Conservation (phyloP, 2,888 invertebrate species). For the Zootermopsis nevadensis region DNA sequence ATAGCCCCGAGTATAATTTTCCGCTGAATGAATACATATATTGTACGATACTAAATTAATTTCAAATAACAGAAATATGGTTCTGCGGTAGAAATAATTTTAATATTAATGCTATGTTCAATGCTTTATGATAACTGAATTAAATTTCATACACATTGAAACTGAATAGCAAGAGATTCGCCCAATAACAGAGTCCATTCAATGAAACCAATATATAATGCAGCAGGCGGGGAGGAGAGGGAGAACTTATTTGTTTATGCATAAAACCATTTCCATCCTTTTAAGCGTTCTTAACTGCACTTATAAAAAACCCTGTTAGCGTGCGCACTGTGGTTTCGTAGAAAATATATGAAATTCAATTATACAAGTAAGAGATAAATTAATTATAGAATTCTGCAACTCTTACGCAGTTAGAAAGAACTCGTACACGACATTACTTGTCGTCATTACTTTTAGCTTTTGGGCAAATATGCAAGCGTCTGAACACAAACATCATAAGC, state of each 20-base stretch:
- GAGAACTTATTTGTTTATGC: neutral
- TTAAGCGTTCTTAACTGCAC: too few species aligned
- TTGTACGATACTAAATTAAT: neutral
- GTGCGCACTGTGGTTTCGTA: too few species aligned
- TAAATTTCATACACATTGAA: conserved; percentile 18
- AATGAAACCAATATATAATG: conserved; percentile 3
- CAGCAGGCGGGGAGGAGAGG: neutral
- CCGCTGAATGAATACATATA: neutral
- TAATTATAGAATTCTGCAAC: too few species aligned
- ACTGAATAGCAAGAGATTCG: conserved; percentile 11
- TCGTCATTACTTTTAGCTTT: too few species aligned
- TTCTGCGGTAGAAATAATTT: conserved; percentile 19
- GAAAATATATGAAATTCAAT: too few species aligned
- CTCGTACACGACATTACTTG: too few species aligned
- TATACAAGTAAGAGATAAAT: too few species aligned
- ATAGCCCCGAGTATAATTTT: neutral
- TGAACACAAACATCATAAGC: too few species aligned
- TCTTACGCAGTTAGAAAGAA: too few species aligned
- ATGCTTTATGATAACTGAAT: conserved; percentile 26
- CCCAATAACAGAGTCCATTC: neutral
- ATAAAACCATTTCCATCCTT: conserved; percentile 17
- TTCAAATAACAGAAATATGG: neutral
- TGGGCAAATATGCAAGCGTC: too few species aligned
- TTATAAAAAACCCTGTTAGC: too few species aligned
- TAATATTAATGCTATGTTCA: conserved; percentile 24